A percentile compares a stretch with the other conserved stretches of the same genome.
Conservation (phyloP, 1,140 invertebrate species). For the Listronotus oregonensis region DNA sequence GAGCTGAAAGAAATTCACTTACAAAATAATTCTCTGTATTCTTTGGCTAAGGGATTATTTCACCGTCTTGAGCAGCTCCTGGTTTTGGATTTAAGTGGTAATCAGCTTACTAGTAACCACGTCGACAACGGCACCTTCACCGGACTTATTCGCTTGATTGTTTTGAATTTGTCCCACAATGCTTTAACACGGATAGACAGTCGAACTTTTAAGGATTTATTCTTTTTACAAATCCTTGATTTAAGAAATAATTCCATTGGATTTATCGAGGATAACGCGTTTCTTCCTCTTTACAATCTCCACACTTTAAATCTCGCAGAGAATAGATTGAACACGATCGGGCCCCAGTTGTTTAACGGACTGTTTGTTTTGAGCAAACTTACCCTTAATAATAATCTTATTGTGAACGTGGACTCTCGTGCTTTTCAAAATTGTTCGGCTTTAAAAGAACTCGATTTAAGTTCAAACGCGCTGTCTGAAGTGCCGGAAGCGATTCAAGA, state of each 20-base stretch:
- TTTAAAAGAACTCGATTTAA: slow-evolving; percentile 87
- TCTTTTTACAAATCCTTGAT: slow-evolving; percentile 85
- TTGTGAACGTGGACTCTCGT: slow-evolving; percentile 77
- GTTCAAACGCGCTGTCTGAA: slow-evolving; percentile 78
- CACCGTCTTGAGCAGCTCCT: slow-evolving; percentile 81
- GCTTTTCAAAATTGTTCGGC: slow-evolving; percentile 91
- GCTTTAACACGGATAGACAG: slow-evolving; percentile 79
- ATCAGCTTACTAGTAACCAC: slow-evolving; percentile 81
- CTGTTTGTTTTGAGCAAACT: slow-evolving; percentile 82
- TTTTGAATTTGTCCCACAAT: slow-evolving; percentile 85
- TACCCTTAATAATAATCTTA: slow-evolving; percentile 81
- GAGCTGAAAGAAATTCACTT: slow-evolving; percentile 83
- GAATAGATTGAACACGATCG: slow-evolving; percentile 80
- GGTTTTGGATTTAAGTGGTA: slow-evolving; percentile 84
- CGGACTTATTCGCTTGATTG: slow-evolving; percentile 80
- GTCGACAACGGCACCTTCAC: slow-evolving; percentile 82
- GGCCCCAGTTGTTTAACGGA: slow-evolving; percentile 82
- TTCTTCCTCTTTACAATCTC: slow-evolving; percentile 82
- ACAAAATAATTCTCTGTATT: slow-evolving; percentile 79
- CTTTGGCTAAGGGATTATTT: slow-evolving; percentile 80
- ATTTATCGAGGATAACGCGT: slow-evolving; percentile 84
- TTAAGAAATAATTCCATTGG: slow-evolving; percentile 86
- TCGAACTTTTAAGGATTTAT: slow-evolving; percentile 84
- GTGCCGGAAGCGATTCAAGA: slow-evolving; percentile 84
- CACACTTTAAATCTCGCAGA: slow-evolving; percentile 85